Percentiles rank a stretch among this genome's conserved stretches.
phyloP scores from a whole-genome alignment of 2,888 invertebrate genomes.

The Epistrophella euchroma region DNA sequence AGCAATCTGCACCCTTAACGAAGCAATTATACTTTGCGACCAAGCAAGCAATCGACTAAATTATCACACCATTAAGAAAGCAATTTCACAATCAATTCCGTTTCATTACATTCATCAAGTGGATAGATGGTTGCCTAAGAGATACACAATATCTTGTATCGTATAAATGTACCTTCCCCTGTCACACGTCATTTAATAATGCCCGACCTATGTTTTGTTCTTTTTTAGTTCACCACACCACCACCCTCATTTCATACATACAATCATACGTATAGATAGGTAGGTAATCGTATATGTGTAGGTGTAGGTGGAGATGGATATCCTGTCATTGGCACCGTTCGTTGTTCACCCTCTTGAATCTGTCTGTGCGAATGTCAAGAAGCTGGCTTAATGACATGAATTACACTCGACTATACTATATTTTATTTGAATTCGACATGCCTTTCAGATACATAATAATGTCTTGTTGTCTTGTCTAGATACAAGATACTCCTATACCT shows the following conservation, averaged over 20 bases:
- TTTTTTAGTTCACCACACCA: background rate
- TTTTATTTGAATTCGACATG: slow-evolving; percentile 34
- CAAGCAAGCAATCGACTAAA: slow-evolving; percentile 62
- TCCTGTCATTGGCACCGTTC: slow-evolving; percentile 35
- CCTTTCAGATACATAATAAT: slow-evolving; percentile 20
- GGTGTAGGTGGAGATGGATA: slow-evolving; percentile 5
- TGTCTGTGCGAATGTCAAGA: slow-evolving; percentile 53
- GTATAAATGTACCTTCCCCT: background rate
- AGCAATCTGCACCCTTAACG: slow-evolving; percentile 64
- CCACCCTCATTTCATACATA: background rate
- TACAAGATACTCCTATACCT: no score
- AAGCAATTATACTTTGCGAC: slow-evolving; percentile 63
- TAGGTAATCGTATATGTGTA: no score
- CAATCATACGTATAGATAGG: no score
- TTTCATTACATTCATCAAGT: slow-evolving; percentile 65
- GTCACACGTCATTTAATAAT: slow-evolving; percentile 57
- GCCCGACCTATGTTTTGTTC: slow-evolving; percentile 43
- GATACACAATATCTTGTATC: slow-evolving; percentile 27
- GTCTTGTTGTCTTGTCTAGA: slow-evolving; percentile 7
- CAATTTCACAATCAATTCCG: slow-evolving; percentile 71
- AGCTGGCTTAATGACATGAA: slow-evolving; percentile 53
- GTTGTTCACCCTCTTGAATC: slow-evolving; percentile 37
- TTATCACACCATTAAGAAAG: slow-evolving; percentile 74
- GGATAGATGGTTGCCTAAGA: slow-evolving; percentile 42
- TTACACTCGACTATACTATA: slow-evolving; percentile 39